Percentiles rank a stretch among this genome's conserved stretches.
phyloP scores from a whole-genome alignment of 2,113 vertebrate species.

The Rhombomys opimus region DNA sequence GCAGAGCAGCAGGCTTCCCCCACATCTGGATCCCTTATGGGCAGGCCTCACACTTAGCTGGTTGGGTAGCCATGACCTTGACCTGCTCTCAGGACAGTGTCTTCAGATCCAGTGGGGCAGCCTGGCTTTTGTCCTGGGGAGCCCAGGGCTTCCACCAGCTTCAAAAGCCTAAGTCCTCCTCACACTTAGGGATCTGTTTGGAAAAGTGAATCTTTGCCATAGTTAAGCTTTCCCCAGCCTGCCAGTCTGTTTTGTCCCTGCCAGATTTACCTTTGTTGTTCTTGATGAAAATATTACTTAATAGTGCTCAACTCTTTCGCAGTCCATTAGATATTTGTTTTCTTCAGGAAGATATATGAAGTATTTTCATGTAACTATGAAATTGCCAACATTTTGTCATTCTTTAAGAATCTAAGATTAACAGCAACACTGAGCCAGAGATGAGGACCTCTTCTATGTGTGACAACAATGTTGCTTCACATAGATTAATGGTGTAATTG shows the following conservation, averaged over 20 bases:
- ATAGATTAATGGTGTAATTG: background rate
- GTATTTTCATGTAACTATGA: background rate
- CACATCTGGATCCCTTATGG: constrained; percentile 5
- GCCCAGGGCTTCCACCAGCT: background rate
- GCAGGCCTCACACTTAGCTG: background rate
- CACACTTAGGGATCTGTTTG: background rate
- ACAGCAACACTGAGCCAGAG: background rate
- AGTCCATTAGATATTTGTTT: background rate
- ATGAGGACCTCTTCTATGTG: background rate
- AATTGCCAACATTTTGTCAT: background rate
- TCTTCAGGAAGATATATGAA: background rate
- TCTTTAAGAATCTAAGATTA: background rate
- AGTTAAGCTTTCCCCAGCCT: background rate
- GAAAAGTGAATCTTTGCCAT: background rate
- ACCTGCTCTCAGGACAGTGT: background rate
- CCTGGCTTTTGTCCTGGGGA: background rate
- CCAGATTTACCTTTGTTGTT: constrained; percentile 1
- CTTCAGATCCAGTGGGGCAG: background rate
- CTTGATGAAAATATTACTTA: background rate
- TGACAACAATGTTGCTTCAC: background rate
- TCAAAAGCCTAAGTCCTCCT: background rate
- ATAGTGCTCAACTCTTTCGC: background rate
- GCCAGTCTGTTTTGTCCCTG: background rate
- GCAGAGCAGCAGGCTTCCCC: background rate
- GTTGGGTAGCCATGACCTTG: background rate